phyloP scores from a whole-genome alignment of 1,140 invertebrate genomes.

The Drosophila sp. region DNA sequence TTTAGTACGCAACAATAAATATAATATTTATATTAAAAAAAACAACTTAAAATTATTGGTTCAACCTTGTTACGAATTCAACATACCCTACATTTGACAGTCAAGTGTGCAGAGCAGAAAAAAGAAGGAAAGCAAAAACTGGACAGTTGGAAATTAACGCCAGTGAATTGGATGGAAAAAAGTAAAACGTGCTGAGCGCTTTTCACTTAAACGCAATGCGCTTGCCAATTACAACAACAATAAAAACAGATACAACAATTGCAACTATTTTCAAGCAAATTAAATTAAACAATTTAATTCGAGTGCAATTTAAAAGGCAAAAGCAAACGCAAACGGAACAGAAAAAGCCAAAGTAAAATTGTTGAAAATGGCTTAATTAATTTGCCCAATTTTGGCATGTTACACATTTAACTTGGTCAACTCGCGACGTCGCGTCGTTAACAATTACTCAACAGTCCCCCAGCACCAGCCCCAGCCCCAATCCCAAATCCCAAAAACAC shows the following conservation, averaged over 20 bases:
- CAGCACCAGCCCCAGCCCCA: too few species aligned
- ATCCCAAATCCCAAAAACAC: slow-evolving; percentile 19
- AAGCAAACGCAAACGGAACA: slow-evolving; percentile 2
- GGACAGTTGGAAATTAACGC: slow-evolving; percentile 44
- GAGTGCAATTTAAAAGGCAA: slow-evolving; percentile 63
- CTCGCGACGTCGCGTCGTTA: slow-evolving; percentile 40
- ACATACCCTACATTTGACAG: slow-evolving; percentile 1
- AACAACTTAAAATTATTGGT: too few species aligned
- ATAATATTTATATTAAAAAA: too few species aligned
- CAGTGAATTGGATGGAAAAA: slow-evolving; percentile 27
- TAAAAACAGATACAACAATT: slow-evolving; percentile 34
- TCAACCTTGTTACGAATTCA: not conserved
- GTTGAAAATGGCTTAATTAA: slow-evolving; percentile 76
- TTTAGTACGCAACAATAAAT: too few species aligned
- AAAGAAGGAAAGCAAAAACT: slow-evolving; percentile 18
- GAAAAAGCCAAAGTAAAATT: slow-evolving; percentile 66
- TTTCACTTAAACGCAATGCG: slow-evolving; percentile 52
- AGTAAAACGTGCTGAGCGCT: slow-evolving; percentile 46
- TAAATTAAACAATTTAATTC: slow-evolving; percentile 77
- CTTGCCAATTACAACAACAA: slow-evolving; percentile 46
- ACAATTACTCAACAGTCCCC: slow-evolving; percentile 67
- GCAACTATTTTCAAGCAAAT: slow-evolving; percentile 64
- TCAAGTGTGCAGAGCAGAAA: not conserved
- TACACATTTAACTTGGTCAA: slow-evolving; percentile 74
- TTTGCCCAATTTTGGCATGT: slow-evolving; percentile 69